Evolutionary conservation across 2,888 invertebrate species (phyloP), one percentile per base, ranked within the genome.

Genomic region (Tiliacea citrago): DNA sequence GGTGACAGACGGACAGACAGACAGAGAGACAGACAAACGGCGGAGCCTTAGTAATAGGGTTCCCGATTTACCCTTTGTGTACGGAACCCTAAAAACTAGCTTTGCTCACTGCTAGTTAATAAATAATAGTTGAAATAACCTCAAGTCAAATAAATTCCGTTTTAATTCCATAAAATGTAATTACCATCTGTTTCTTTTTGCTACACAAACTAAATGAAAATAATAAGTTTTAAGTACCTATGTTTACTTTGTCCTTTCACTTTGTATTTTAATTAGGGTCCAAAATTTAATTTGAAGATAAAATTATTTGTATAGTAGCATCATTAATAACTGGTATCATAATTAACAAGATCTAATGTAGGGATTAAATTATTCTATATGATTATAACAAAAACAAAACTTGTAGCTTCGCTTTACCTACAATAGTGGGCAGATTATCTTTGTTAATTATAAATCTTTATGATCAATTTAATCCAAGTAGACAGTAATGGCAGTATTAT

Each of bases 181-280:
- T 78, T 53, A 78, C 29, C 10, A 53, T 63, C 49, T n/a, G 24
- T 49, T 42, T 58, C 51, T 63, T 78, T 78, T 57, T 39, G 57
- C 24, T 51, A 13, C 42, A 61, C 29, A 58, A 75, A 65, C 58
- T 75, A 68, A 81, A 68, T 73, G 73, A 76, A 66, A 63, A 62
- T 85, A 77, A 75, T 81, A 79, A 53, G 72, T 72, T 77, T 51
- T 49, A 49, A 53, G 51, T 70, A n/a, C n/a, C n/a, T n/a, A 29
- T n/a, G 60, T 82, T 68, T 82, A 68, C 58, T 74, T 79, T 55
- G 47, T 55, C 76, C 68, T 75, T 55, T 55, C 68, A 55, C 55
- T 76, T 65, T 18, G 57, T 77, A 77, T 66, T 84, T 71, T 80
- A 81, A 73, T 84, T 75, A 72, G 67, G 63, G 67, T 75, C 57